Base-by-base conservation (phyloP, 1,140 invertebrate species). In the Adelges cooleyi region DNA sequence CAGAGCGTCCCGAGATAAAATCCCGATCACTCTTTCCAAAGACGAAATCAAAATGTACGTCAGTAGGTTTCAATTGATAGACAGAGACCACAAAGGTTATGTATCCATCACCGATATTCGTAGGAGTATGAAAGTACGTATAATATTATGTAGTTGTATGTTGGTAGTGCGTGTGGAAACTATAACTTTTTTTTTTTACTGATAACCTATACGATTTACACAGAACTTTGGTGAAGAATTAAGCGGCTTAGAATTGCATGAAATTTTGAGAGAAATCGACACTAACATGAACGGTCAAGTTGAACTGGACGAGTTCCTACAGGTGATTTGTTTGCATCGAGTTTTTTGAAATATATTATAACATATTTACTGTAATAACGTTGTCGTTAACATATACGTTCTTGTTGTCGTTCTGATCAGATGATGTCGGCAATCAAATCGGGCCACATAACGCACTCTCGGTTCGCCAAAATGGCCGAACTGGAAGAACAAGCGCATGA, bases 201-300 rank as follows among this genome's bases (percentile, higher is more conserved):
- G 11, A 33, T 6, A 33, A 33, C 29, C 11, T 6, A 6, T 33
- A 11, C 11, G 5, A 33, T 6, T 33, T 33, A 33, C 11, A 72
- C 81, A 95, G 92, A 85, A 84, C 77, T 86, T 86, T 74, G 92
- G 91, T 71, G 92, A 96, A 76, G 83, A 91, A 70, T 86, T 98
- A 67, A 84, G 89, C 66, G 95, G 96, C 56, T 90, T 96, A 76
- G 87, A 95, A 77, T 81, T 99, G 70, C 96, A 98, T 78, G 92
- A 97, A 77, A 95, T 99, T 74, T 82, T 99, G 67, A 86, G 82
- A 75, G 95, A 99, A 82, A 96, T 98, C 73, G 96, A 99, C 81
- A 88, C 95, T 72, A 98, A 98, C 79, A 94, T 94, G 84, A 99
- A 99, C 80, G 96, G 96, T 72, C 92, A 98, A 81, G 92, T 99